Percentiles rank a stretch among this genome's conserved stretches.
Evolutionary conservation across 2,113 vertebrate species (phyloP).

Genomic region (Callocephalon fimbriatum): DNA sequence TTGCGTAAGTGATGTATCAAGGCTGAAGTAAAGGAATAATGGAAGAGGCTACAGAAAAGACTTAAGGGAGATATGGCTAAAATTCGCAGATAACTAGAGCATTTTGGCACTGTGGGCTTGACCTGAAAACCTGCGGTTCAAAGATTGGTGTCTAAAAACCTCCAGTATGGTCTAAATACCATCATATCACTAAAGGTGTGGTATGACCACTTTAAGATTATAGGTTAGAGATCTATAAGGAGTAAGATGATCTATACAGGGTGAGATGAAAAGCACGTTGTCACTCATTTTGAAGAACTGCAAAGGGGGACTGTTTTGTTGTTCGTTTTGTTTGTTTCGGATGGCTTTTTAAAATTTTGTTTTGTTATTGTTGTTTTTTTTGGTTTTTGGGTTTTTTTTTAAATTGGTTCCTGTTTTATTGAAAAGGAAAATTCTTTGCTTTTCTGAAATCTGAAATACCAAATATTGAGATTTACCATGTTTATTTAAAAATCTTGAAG

Average conservation of each 20-base stretch:
- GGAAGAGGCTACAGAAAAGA: not conserved
- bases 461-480: not conserved
- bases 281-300: not conserved
- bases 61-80: fast-evolving
- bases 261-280: not conserved
- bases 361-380: not conserved
- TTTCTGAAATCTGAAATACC: not conserved
- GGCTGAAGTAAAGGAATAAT: not conserved
- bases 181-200: not conserved
- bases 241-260: not conserved
- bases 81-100: not conserved
- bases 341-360: not conserved
- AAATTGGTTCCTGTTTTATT: not conserved
- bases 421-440: not conserved
- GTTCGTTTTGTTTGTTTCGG: not conserved
- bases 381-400: not conserved
- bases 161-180: not conserved
- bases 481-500: not conserved
- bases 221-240: not conserved
- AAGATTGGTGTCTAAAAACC: not conserved
- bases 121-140: not conserved
- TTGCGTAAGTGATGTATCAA: not conserved
- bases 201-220: not conserved
- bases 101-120: not conserved
- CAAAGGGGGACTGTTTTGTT: not conserved